Evolutionary conservation across 1,140 invertebrate species (phyloP).

Genomic region (Coptotermes formosanus): DNA sequence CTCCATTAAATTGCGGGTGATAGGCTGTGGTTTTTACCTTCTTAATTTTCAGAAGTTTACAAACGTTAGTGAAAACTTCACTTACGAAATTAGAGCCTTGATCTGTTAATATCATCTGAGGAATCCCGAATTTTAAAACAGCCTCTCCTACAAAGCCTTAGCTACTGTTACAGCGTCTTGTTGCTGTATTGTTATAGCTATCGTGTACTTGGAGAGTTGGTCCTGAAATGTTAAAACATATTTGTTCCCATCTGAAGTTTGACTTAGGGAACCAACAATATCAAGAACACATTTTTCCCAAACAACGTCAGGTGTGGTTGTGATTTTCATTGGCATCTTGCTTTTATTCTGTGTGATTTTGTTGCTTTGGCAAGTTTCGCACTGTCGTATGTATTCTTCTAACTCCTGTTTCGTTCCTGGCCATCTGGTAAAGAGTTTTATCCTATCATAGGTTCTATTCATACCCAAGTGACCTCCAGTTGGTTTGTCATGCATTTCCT

Average conservation of each 20-base stretch:
- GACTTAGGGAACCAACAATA: conserved; percentile 29
- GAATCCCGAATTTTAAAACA: conserved; percentile 4
- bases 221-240: conserved; percentile 32
- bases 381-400: conserved; percentile 28
- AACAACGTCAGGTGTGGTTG: neutral
- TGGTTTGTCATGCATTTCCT: conserved; percentile 23
- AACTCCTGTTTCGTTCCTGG: conserved; percentile 22
- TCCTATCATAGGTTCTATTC: conserved; percentile 8
- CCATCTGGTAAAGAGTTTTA: conserved; percentile 24
- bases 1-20: conserved; percentile 44
- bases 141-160: conserved; percentile 1
- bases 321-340: conserved; percentile 30
- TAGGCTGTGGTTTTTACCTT: conserved; percentile 41
- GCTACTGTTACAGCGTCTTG: conserved; percentile 23
- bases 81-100: conserved; percentile 25
- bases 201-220: conserved; percentile 23
- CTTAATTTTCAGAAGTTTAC: conserved; percentile 40
- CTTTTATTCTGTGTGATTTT: conserved; percentile 11
- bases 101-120: conserved; percentile 14
- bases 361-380: conserved; percentile 31
- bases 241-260: conserved; percentile 22
- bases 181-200: conserved; percentile 17
- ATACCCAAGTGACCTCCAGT: conserved; percentile 30
- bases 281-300: conserved; percentile 27
- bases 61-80: conserved; percentile 39